A percentile compares a stretch with the other conserved stretches of the same genome.
phyloP scores from a whole-genome alignment of 1,140 invertebrate genomes.

The Drosophila bocqueti region DNA sequence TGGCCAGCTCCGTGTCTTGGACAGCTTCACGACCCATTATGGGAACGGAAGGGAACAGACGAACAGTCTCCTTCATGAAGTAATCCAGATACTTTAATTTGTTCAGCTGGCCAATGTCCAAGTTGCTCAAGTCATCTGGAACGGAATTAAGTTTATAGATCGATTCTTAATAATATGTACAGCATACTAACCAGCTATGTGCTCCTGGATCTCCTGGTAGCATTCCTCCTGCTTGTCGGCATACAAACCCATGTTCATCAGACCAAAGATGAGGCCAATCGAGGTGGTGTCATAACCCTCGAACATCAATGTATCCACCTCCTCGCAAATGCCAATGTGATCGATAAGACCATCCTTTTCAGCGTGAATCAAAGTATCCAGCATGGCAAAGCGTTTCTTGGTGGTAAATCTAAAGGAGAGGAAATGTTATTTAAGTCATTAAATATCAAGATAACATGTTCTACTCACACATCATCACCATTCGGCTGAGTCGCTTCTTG shows the following conservation, averaged over 20 bases:
- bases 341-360: constrained; percentile 86
- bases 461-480: constrained; percentile 58
- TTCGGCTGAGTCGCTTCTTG: not conserved
- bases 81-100: constrained; percentile 89
- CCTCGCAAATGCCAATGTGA: constrained; percentile 65
- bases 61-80: constrained; percentile 88
- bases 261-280: constrained; percentile 86
- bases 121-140: constrained; percentile 60
- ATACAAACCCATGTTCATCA: constrained; percentile 87
- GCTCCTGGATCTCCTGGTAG: constrained; percentile 83
- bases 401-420: constrained; percentile 71
- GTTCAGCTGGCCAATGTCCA: constrained; percentile 86
- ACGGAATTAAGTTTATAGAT: not conserved
- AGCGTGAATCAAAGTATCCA: constrained; percentile 90
- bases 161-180: not conserved
- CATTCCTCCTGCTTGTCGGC: constrained; percentile 88
- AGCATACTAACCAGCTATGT: constrained; percentile 54
- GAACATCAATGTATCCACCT: constrained; percentile 93
- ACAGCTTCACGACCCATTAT: constrained; percentile 87
- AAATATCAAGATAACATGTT: constrained; percentile 37
- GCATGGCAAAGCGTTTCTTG: constrained; percentile 89
- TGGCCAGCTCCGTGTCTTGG: constrained; percentile 85
- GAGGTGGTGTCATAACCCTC: constrained; percentile 91
- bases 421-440: too few species aligned
- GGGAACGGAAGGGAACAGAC: constrained; percentile 90